Conservation (phyloP, 2,797 vertebrate genomes). For the Tokudaia muenninki region DNA sequence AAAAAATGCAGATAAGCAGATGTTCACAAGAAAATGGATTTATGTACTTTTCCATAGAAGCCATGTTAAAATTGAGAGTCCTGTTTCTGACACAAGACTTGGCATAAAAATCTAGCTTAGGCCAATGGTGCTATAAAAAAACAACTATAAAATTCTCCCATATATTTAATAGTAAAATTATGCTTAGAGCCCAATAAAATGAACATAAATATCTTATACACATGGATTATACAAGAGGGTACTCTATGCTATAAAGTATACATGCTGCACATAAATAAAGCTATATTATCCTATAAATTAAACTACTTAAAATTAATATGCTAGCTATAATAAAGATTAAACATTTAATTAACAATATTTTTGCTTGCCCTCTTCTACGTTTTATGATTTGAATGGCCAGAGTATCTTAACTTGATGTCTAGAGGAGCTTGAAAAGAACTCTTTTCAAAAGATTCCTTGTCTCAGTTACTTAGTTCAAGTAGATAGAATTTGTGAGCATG, state of each 20-base stretch:
- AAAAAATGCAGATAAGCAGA: slow-evolving; percentile 59
- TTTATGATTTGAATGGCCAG: slow-evolving; percentile 42
- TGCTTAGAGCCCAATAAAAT: slow-evolving; percentile 77
- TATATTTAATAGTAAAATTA: slow-evolving; percentile 78
- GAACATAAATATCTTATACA: slow-evolving; percentile 73
- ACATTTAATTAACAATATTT: slow-evolving; percentile 81
- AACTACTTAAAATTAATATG: slow-evolving; percentile 79
- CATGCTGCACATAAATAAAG: slow-evolving; percentile 70
- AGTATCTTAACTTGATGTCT: slow-evolving; percentile 56
- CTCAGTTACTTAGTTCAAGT: neutral
- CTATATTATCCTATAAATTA: slow-evolving; percentile 66
- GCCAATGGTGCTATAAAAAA: slow-evolving; percentile 74
- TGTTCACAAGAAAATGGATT: slow-evolving; percentile 45
- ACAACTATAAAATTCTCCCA: slow-evolving; percentile 67
- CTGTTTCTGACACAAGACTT: slow-evolving; percentile 66
- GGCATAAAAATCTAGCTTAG: slow-evolving; percentile 70
- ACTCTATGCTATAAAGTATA: slow-evolving; percentile 66
- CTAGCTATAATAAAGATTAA: slow-evolving; percentile 77
- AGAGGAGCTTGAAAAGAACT: slow-evolving; percentile 59
- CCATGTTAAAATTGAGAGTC: slow-evolving; percentile 64
- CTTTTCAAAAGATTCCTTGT: neutral
- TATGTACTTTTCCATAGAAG: slow-evolving; percentile 64
- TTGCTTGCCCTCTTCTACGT: slow-evolving; percentile 69
- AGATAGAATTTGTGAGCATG: neutral
- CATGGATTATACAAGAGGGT: slow-evolving; percentile 69